These are phyloP conservation scores for Callosobruchus maculatus DNA, from an alignment of 2,888 invertebrate species.

Conservation along the genomic window DNA sequence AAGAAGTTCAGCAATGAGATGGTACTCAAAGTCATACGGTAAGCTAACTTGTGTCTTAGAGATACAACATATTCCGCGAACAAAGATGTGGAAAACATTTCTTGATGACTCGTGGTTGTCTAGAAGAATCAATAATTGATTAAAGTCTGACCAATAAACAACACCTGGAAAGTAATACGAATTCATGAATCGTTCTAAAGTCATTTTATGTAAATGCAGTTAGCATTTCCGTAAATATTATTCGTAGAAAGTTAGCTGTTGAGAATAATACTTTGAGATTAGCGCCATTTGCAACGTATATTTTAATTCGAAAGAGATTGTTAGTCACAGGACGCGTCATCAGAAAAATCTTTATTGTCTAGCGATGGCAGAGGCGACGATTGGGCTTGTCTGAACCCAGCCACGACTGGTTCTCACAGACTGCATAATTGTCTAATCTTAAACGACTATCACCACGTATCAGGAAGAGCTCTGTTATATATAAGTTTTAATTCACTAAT, in stretches of 20 bases:
- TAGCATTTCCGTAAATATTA: background rate
- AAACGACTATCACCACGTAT: background rate
- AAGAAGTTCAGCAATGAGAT: too few relatives aligned
- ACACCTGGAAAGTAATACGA: background rate
- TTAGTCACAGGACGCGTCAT: background rate
- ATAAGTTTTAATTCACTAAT: background rate
- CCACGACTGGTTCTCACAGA: background rate
- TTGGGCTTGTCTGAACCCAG: background rate
- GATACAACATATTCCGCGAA: too few relatives aligned
- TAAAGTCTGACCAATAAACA: too few relatives aligned
- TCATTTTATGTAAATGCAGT: background rate
- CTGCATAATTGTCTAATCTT: background rate
- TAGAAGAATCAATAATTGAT: too few relatives aligned
- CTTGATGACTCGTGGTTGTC: too few relatives aligned
- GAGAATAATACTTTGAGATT: background rate
- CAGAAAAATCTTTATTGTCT: background rate
- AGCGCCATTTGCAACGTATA: background rate
- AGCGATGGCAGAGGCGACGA: background rate
- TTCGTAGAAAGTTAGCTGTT: background rate
- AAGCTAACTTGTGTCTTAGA: too few relatives aligned
- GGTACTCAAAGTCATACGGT: too few relatives aligned
- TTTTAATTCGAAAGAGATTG: background rate
- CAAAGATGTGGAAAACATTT: too few relatives aligned
- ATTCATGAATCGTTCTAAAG: background rate
- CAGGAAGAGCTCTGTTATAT: background rate